Percentiles rank a stretch among this genome's conserved stretches.
phyloP scores from a whole-genome alignment of 1,140 invertebrate species.

The Paraescarpia echinospica region DNA sequence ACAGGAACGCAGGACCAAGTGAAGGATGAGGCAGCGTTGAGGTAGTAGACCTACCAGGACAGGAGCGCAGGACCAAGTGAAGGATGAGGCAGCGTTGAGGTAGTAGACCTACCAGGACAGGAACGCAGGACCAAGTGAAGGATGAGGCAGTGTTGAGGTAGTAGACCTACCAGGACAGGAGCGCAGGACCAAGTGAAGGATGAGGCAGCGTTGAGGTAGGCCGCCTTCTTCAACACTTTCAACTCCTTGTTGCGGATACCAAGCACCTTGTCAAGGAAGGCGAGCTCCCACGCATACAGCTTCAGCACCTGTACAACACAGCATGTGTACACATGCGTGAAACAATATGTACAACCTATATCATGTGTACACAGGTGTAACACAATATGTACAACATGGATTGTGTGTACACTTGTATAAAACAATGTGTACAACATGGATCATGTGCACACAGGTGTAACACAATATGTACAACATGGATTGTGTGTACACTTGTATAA shows the following conservation, averaged over 20 bases:
- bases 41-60: too few relatives aligned
- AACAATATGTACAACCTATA: slow-evolving; percentile 29
- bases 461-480: slow-evolving; percentile 54
- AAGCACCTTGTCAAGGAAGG: slow-evolving; percentile 53
- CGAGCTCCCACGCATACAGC: slow-evolving; percentile 45
- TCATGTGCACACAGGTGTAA: too few relatives aligned
- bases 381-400: slow-evolving; percentile 54
- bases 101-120: not conserved
- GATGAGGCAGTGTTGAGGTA: slow-evolving; percentile 68
- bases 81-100: too few relatives aligned
- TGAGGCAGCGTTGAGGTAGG: slow-evolving; percentile 64
- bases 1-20: too few relatives aligned
- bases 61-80: too few relatives aligned
- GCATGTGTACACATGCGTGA: not conserved
- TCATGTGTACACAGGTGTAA: slow-evolving; percentile 15
- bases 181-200: slow-evolving; percentile 78
- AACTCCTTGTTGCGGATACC: slow-evolving; percentile 53
- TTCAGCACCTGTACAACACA: slow-evolving; percentile 34
- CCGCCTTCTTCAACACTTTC: slow-evolving; percentile 50
- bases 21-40: too few relatives aligned
- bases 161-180: slow-evolving; percentile 36
- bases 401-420: slow-evolving; percentile 41
- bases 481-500: slow-evolving; percentile 41
- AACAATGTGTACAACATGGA: slow-evolving; percentile 28
- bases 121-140: slow-evolving; percentile 72